These are phyloP conservation scores for Avahi laniger DNA, from an alignment of 2,797 vertebrate genomes.

Conservation along the genomic window DNA sequence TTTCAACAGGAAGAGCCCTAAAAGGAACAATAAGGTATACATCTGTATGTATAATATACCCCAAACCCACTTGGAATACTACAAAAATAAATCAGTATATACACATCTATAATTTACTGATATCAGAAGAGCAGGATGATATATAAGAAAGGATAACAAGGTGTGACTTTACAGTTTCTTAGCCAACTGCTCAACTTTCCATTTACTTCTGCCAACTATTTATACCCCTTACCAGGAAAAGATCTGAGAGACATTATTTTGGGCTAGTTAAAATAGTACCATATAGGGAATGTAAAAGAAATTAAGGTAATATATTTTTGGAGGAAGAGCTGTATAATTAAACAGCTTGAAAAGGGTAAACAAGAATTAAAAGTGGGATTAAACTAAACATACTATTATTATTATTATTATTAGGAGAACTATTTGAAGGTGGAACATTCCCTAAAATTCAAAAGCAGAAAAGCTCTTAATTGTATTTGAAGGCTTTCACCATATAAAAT, in stretches of 20 bases:
- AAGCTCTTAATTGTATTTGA: neutral
- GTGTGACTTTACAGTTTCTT: neutral
- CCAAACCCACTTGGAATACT: neutral
- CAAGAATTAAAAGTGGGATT: neutral
- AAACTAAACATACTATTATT: neutral
- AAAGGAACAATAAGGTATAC: neutral
- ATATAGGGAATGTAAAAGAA: neutral
- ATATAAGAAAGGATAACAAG: neutral
- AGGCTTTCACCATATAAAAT: neutral
- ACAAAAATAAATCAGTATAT: neutral
- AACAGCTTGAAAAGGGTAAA: neutral
- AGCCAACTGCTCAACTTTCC: neutral
- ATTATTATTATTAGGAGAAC: neutral
- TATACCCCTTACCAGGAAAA: neutral
- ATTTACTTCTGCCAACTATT: neutral
- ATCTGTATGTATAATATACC: neutral
- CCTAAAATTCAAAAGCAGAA: constrained; percentile 9
- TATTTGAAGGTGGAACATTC: neutral
- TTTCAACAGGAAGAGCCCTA: neutral
- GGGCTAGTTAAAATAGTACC: neutral
- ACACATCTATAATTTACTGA: neutral
- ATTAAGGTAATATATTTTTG: neutral
- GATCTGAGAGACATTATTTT: neutral
- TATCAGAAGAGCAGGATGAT: neutral
- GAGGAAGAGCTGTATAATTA: neutral